These are phyloP conservation scores for Meiosimyza platycephala DNA, from an alignment of 2,888 invertebrate species.

Conservation along the genomic window DNA sequence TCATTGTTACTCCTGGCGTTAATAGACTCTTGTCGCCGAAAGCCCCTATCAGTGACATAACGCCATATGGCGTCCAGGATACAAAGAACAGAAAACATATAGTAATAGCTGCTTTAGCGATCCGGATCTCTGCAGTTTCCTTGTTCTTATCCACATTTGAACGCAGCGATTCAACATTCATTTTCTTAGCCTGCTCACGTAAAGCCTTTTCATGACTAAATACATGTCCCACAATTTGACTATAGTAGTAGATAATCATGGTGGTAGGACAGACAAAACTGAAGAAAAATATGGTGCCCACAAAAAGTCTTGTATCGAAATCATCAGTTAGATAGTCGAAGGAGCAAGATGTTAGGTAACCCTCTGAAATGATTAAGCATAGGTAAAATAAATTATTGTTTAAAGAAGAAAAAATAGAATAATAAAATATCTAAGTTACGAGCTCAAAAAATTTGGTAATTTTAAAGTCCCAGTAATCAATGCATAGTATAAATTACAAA, in stretches of 20 bases:
- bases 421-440: background rate
- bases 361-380: constrained; percentile 72
- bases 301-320: constrained; percentile 82
- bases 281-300: constrained; percentile 80
- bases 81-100: constrained; percentile 86
- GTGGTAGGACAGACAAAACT: constrained; percentile 82
- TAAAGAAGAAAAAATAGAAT: background rate
- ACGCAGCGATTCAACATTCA: constrained; percentile 88
- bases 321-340: constrained; percentile 86
- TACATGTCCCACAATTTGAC: constrained; percentile 88
- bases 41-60: constrained; percentile 83
- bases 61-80: constrained; percentile 92
- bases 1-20: constrained; percentile 83
- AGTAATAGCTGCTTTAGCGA: constrained; percentile 89
- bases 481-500: too few relatives aligned
- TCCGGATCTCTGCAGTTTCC: constrained; percentile 83
- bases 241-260: constrained; percentile 85
- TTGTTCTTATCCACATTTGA: constrained; percentile 74
- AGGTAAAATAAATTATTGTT: too few relatives aligned
- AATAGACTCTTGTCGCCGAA: constrained; percentile 79
- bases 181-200: constrained; percentile 85
- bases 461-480: too few relatives aligned
- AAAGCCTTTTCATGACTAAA: constrained; percentile 86
- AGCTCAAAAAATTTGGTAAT: too few relatives aligned
- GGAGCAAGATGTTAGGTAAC: constrained; percentile 86